Evolutionary conservation across 2,113 vertebrate genomes (phyloP), one percentile per base, ranked within the genome.

Genomic region (Oryzias javanicus): DNA sequence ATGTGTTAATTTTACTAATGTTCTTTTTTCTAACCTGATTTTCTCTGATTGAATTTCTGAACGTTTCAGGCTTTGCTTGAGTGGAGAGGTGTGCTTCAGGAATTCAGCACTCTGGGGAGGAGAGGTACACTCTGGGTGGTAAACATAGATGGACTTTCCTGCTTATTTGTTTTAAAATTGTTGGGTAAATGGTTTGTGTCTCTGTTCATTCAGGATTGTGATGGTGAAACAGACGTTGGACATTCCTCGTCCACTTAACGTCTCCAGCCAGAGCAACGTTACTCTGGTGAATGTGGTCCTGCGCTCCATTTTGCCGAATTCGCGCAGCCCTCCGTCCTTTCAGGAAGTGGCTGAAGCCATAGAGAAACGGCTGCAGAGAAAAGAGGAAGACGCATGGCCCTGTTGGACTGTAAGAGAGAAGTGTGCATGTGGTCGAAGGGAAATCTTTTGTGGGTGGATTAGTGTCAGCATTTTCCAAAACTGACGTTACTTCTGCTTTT

Each of bases 361-460:
- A 27, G 82, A 84, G 72, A 75, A 45, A 2, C 59, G 24, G 19
- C 57, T 92, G 66, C 81, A 86, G 59, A 80, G 5, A 4, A 16
- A 42, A 24, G 60, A 60, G 10, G 50, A 51, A 5, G 55, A 80
- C 1, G 8, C 68, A n/a, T 91, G 91, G 91, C 72, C 81, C 4
- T 87, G 85, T 60, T 92, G 89, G 92, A 91, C 66, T 8, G 91
- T 91, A 76, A 79, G 74, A 48, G 35, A 35, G 35, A 35, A 29
- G 27, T 29, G 27, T 5, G 27, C 27, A 29, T 29, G 27, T 6
- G 27, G 6, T 29, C 6, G 1, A 29, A 35, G 35, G 10, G 35
- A 12, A 35, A 12, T 35, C 35, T 12, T 1, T 35, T 35, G 35
- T 35, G 35, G 8, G 10, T 35, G 35, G 10, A 35, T 35, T 12